Percentiles rank a stretch among this genome's conserved stretches.
phyloP scores from a whole-genome alignment of 2,797 vertebrate genomes.

The Pachyuromys duprasi region DNA sequence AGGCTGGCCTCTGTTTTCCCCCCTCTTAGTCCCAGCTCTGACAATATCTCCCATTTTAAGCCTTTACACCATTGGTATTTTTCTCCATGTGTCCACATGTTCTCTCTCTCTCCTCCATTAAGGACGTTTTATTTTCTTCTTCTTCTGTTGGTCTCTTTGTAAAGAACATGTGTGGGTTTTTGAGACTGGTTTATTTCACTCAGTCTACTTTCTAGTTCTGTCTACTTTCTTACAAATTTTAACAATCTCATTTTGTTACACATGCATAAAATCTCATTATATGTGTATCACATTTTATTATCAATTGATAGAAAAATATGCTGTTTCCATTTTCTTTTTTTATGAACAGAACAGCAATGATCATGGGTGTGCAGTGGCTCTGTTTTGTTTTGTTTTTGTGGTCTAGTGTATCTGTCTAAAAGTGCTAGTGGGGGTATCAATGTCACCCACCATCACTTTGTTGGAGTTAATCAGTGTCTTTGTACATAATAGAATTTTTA shows the following conservation, averaged over 20 bases:
- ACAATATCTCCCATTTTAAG: not conserved
- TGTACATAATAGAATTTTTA: not conserved
- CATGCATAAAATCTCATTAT: not conserved
- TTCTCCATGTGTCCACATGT: not conserved
- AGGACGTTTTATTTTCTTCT: not conserved
- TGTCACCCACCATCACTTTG: not conserved
- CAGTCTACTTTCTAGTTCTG: not conserved
- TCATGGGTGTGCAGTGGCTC: not conserved
- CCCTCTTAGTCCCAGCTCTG: not conserved
- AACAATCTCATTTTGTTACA: not conserved
- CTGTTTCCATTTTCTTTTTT: not conserved
- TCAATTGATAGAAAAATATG: not conserved
- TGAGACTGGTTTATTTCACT: not conserved
- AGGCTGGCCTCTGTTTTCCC: not conserved
- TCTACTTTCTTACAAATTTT: not conserved
- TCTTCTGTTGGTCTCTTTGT: not conserved
- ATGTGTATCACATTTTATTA: not conserved
- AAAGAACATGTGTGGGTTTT: not conserved
- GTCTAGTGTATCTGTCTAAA: not conserved
- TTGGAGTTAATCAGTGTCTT: not conserved
- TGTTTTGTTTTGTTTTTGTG: not conserved
- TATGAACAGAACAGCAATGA: not conserved
- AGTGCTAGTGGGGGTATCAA: not conserved
- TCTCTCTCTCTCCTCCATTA: not conserved
- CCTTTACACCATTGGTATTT: not conserved